These are phyloP conservation scores for Peromyscus eremicus DNA, from an alignment of 2,797 vertebrate genomes.

Conservation along the genomic window DNA sequence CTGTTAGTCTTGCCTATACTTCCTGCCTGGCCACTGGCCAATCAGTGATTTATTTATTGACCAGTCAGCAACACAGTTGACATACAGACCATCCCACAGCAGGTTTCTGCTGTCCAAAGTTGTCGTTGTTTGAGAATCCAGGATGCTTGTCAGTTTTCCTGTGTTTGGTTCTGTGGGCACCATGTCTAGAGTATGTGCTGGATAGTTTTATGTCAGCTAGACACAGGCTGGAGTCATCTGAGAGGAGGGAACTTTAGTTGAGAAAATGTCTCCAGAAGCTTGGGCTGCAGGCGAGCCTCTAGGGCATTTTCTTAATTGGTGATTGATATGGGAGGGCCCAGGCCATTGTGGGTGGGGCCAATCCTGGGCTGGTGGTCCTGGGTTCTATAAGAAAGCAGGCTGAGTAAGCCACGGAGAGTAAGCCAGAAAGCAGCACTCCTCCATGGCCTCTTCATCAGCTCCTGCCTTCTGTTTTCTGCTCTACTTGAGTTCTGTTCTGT, in stretches of 20 bases:
- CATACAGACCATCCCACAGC: too few relatives aligned
- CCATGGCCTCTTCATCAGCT: not conserved
- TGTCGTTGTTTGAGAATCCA: not conserved
- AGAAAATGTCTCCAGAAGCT: not conserved
- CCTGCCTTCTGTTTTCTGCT: not conserved
- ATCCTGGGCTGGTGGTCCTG: not conserved
- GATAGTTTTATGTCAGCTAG: not conserved
- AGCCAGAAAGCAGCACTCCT: not conserved
- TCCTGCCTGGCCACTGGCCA: too few relatives aligned
- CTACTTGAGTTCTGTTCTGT: not conserved
- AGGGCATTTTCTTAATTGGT: not conserved
- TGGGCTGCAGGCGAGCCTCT: not conserved
- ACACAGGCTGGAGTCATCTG: not conserved
- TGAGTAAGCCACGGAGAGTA: not conserved
- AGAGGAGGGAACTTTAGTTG: not conserved
- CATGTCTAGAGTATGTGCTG: not conserved
- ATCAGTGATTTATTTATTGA: too few relatives aligned
- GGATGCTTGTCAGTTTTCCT: not conserved
- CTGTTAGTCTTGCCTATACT: too few relatives aligned
- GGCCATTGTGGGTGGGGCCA: not conserved
- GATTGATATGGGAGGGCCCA: too few relatives aligned
- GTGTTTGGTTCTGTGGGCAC: not conserved
- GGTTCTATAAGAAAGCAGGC: not conserved
- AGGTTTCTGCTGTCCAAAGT: not conserved
- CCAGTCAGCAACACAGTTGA: too few relatives aligned